Evolutionary conservation across 2,113 vertebrate species (phyloP), one percentile per base, ranked within the genome.

Genomic region (Microtus oregoni): DNA sequence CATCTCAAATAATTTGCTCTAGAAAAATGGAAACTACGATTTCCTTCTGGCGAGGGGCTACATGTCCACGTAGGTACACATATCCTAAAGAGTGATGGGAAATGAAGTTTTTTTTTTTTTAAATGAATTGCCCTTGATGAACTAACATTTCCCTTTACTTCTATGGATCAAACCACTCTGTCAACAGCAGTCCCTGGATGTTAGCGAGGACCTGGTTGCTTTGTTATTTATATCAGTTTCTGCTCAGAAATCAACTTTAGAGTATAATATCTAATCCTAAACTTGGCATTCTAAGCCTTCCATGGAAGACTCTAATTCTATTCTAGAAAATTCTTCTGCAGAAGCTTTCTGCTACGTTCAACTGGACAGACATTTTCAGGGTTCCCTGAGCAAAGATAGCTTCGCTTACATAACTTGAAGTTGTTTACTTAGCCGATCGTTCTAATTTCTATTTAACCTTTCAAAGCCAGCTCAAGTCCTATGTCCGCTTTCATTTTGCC

Each of bases 161-260:
- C 50, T 65, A 8, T 15, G 94, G 65, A 67, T 85, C 86, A 82
- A 83, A 87, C 89, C 35, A 78, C 4, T 52, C n/a, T 79, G 82
- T 86, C 55, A 88, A 44, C 5, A 94, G 20, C 38, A 94, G 86
- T 76, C 91, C 2, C 65, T 88, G 70, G 17, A 90, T 90, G 68
- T 78, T 89, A 89, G 92, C 89, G 92, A 92, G 65, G 47, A 70
- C 61, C 15, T 83, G 30, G 11, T 94, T 92, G 90, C n/a, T 92
- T 91, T 91, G 32, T 73, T 58, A 38, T 35, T 86, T 65, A 38
- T 67, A 94, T 94, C 77, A 95, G 11, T 65, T 86, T 93, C 81
- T 95, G 22, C n/a, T 96, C 72, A 96, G 47, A 96, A 92, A 87
- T 86, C 30, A 96, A 73, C 30, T 63, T 92, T 68, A 92, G 85